These are phyloP conservation scores for Achlya flavicornis DNA, from an alignment of 2,888 invertebrate species.

Conservation along the genomic window DNA sequence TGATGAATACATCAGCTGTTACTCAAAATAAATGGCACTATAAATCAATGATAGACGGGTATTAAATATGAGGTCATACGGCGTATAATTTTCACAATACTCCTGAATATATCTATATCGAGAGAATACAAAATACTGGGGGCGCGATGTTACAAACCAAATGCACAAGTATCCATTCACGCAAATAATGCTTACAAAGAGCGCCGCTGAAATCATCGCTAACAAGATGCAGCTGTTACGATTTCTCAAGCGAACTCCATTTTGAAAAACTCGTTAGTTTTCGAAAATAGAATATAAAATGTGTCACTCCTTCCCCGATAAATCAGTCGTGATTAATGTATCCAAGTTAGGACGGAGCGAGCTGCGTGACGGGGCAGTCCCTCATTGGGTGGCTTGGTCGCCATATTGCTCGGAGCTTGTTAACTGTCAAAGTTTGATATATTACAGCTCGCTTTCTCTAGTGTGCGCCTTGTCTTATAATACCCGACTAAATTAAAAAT, in stretches of 20 bases:
- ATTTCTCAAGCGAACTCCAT: constrained; percentile 71
- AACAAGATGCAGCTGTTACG: constrained; percentile 82
- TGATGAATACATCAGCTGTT: constrained; percentile 66
- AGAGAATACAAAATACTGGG: constrained; percentile 45
- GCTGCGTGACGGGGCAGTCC: constrained; percentile 76
- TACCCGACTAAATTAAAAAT: constrained; percentile 65
- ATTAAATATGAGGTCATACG: constrained; percentile 65
- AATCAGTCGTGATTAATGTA: constrained; percentile 82
- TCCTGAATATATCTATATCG: constrained; percentile 60
- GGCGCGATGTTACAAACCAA: constrained; percentile 56
- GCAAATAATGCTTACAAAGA: constrained; percentile 78
- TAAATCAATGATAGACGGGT: constrained; percentile 70
- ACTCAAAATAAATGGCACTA: constrained; percentile 59
- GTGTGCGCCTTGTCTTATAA: constrained; percentile 77
- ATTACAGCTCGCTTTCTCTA: constrained; percentile 76
- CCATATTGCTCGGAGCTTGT: constrained; percentile 83
- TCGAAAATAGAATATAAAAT: constrained; percentile 83
- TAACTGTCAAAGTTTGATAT: constrained; percentile 82
- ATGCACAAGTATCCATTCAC: constrained; percentile 64
- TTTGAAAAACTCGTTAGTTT: constrained; percentile 81
- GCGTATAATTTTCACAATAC: constrained; percentile 71
- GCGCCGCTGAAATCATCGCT: constrained; percentile 65
- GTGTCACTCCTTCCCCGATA: constrained; percentile 82
- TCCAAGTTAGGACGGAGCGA: constrained; percentile 70
- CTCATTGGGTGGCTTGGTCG: constrained; percentile 82